Conservation (phyloP, 2,113 vertebrate species). For the Chionodraco myersi region DNA sequence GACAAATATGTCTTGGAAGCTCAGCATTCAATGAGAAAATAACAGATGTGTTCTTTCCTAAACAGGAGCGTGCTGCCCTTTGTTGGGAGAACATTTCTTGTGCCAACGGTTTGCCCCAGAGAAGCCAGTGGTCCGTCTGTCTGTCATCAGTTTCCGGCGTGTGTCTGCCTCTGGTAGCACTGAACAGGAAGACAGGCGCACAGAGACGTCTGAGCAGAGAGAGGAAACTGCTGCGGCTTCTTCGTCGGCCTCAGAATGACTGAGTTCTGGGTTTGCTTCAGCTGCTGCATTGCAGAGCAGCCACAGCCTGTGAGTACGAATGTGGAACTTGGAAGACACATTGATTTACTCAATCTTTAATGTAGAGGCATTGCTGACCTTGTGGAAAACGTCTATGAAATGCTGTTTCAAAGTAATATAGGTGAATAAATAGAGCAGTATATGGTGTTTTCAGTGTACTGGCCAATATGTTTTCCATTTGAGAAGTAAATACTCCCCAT, state of each 20-base stretch:
- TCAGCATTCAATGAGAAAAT: neutral
- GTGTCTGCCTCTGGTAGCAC: constrained; percentile 61
- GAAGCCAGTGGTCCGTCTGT: constrained; percentile 39
- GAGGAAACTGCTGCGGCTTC: constrained; percentile 80
- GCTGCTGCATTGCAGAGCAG: constrained; percentile 89
- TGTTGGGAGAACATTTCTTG: constrained; percentile 29
- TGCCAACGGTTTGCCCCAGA: constrained; percentile 42
- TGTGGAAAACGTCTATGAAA: neutral
- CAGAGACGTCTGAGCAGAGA: constrained; percentile 60
- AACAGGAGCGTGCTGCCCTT: constrained; percentile 52
- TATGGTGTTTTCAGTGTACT: too few species aligned
- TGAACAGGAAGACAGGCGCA: constrained; percentile 78
- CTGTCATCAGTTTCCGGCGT: constrained; percentile 68
- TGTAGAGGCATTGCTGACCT: too few species aligned
- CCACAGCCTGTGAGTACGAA: constrained; percentile 88
- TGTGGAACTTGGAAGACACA: neutral
- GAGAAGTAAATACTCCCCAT: neutral
- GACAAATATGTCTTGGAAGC: neutral
- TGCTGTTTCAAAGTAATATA: neutral
- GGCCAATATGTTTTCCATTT: neutral
- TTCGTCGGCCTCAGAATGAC: constrained; percentile 85
- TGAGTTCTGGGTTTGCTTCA: constrained; percentile 89
- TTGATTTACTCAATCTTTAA: constrained; percentile 9
- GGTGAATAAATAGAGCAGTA: neutral
- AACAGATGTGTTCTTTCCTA: neutral